Evolutionary conservation across 2,797 vertebrate genomes (phyloP), one percentile per base, ranked within the genome.

Genomic region (Danio kyathit): DNA sequence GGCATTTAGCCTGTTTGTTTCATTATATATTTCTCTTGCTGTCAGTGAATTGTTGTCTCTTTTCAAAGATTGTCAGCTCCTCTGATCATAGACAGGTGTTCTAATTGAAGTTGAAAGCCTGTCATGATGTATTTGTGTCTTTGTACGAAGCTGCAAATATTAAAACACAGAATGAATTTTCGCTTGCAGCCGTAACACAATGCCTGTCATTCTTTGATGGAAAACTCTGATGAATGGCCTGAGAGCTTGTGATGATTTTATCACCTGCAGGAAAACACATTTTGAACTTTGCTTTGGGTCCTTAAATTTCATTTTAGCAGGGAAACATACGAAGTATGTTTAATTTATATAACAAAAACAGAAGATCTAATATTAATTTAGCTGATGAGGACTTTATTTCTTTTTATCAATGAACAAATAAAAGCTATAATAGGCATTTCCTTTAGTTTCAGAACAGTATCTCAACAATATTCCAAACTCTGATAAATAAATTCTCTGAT

Each of bases 31-130:
- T 16, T 70, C 6, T 74, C 12, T 71, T 43, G 21, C 65, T 17
- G 38, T 66, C 29, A 21, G 43, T 65, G 12, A 76, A 67, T 41
- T 21, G 44, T 19, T 29, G 64, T 66, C 63, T 84, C 82, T 82
- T 43, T 76, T 44, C 4, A 19, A 57, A 61, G 46, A 72, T 76
- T 77, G 66, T 78, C 48, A 49, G 67, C 79, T 81, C 51, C 57
- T 67, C 56, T 76, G 74, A 81, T 85, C 76, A 81, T 40, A 80
- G 78, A 82, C 75, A 61, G 73, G 73, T 57, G 52, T 69, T 85
- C 57, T 86, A 84, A 87, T 85, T 85, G 83, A 74, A 87, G 78
- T 75, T 81, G 86, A 88, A 87, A 87, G 80, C 75, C 84, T 87
- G 87, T 88, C 89, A 82, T 51, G 70, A 63, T 78, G 63, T 43